These are phyloP conservation scores for Chlorodrepanis virens DNA, from an alignment of 2,113 vertebrate genomes.

Conservation along the genomic window DNA sequence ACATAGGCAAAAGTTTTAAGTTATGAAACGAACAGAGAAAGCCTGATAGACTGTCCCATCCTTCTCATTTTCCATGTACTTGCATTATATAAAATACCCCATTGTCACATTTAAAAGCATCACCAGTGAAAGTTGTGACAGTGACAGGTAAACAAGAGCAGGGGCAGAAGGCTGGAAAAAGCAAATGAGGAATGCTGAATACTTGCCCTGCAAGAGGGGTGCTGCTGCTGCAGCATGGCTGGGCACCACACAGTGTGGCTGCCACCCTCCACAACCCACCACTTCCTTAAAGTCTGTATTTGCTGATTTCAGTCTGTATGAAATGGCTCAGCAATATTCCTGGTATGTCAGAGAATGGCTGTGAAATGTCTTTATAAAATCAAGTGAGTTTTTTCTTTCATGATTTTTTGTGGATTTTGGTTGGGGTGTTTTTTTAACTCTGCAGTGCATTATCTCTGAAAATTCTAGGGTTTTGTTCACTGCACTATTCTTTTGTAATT, in stretches of 20 bases:
- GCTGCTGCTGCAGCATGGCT: not conserved
- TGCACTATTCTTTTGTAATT: not conserved
- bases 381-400: not conserved
- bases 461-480: not conserved
- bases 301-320: not conserved
- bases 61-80: not conserved
- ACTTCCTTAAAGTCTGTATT: not conserved
- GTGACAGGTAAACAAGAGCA: not conserved
- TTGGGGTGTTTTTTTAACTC: not conserved
- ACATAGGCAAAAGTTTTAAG: not conserved
- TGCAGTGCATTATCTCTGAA: not conserved
- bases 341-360: not conserved
- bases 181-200: not conserved
- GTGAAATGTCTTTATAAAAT: not conserved
- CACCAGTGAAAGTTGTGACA: not conserved
- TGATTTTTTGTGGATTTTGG: not conserved
- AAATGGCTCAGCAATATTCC: not conserved
- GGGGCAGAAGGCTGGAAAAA: not conserved
- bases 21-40: not conserved
- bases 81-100: not conserved
- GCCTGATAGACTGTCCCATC: not conserved
- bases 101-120: not conserved
- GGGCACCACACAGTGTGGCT: not conserved
- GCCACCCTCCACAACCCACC: not conserved
- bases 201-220: not conserved